These are phyloP conservation scores for Cossypha polioptera DNA, from an alignment of 2,797 vertebrate genomes.

Conservation along the genomic window DNA sequence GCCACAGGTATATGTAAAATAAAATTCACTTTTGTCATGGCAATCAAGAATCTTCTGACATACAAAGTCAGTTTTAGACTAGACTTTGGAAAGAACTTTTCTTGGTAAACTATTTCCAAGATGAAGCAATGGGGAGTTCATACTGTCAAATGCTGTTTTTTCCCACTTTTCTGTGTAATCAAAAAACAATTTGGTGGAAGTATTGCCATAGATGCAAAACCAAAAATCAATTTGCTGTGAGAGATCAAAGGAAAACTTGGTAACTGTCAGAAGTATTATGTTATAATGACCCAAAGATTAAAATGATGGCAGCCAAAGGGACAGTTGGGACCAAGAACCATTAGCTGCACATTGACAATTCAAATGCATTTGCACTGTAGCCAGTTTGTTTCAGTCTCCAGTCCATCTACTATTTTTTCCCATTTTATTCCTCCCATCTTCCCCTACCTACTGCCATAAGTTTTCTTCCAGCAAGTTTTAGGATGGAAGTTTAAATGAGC, in stretches of 20 bases:
- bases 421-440: background rate
- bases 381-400: background rate
- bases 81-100: background rate
- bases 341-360: background rate
- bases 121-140: background rate
- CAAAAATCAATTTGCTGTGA: background rate
- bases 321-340: background rate
- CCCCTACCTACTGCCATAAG: background rate
- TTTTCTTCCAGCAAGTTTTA: constrained; percentile 59
- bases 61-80: background rate
- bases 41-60: background rate
- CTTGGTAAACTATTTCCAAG: background rate
- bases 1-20: background rate
- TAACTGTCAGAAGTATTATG: background rate
- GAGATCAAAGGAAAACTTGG: background rate
- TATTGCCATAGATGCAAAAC: background rate
- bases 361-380: background rate
- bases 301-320: background rate
- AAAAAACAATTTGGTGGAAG: background rate
- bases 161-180: background rate
- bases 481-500: constrained; percentile 72
- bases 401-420: background rate
- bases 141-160: background rate
- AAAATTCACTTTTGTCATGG: background rate
- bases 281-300: constrained; percentile 18